Conservation (phyloP, 2,797 vertebrate genomes). For the Lophotriccus pileatus region DNA sequence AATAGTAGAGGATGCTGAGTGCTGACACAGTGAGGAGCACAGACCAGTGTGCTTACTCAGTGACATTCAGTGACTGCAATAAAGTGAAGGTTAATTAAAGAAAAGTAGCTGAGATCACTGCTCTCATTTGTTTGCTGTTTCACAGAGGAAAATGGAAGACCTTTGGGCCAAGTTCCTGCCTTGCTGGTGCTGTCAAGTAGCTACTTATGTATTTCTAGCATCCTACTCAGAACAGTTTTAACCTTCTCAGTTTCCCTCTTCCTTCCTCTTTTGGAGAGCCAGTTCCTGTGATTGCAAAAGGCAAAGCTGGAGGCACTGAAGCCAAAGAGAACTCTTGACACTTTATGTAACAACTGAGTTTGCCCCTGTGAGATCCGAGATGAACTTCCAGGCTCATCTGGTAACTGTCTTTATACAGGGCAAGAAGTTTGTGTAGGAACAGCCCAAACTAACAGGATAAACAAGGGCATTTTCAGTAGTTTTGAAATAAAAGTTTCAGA, state of each 20-base stretch:
- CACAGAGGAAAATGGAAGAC: background rate
- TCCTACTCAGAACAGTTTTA: background rate
- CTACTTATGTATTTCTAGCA: background rate
- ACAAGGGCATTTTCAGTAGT: background rate
- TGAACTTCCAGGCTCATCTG: background rate
- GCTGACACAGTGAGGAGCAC: background rate
- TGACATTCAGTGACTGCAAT: background rate
- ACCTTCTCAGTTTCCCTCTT: background rate
- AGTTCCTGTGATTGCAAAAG: background rate
- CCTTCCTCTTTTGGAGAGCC: background rate
- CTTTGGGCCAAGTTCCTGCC: background rate
- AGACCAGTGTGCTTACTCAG: background rate
- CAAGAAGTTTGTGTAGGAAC: background rate
- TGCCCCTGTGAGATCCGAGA: background rate
- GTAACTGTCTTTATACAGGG: background rate
- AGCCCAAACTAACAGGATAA: background rate
- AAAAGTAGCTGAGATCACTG: background rate
- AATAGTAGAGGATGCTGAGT: background rate
- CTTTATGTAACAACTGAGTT: background rate
- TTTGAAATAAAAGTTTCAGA: background rate
- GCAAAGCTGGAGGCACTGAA: background rate
- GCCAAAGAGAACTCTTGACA: background rate
- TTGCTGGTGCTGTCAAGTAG: background rate
- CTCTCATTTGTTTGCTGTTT: background rate
- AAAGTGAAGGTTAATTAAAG: slow-evolving; percentile 38